Evolutionary conservation across 2,888 invertebrate species (phyloP).

Genomic region (Caenorhabditis sp.): DNA sequence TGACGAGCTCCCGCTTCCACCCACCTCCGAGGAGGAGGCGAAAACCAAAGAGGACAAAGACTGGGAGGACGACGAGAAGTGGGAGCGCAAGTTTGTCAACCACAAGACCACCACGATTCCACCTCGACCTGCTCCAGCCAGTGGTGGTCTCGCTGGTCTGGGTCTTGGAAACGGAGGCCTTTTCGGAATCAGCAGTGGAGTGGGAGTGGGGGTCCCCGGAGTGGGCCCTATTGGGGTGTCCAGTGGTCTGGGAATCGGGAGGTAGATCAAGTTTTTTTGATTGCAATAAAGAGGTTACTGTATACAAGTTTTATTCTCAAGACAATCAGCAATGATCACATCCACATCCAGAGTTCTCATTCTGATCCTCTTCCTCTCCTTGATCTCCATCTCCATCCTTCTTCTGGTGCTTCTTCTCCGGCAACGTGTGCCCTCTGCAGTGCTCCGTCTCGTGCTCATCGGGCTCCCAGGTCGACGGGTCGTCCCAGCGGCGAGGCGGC

Average conservation of each 20-base stretch:
- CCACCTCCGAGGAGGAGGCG: conserved; percentile 44
- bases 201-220: conserved; percentile 71
- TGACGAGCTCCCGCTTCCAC: conserved; percentile 58
- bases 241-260: conserved; percentile 69
- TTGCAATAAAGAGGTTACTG: too few species aligned
- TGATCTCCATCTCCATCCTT: conserved; percentile 6
- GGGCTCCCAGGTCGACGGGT: conserved; percentile 80
- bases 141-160: conserved; percentile 30
- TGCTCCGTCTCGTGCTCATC: conserved; percentile 82
- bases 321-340: conserved; percentile 55
- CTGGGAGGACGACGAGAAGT: conserved; percentile 55
- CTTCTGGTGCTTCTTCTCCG: conserved; percentile 52
- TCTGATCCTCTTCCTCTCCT: neutral
- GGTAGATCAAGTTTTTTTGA: too few species aligned
- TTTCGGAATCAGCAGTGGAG: conserved; percentile 65
- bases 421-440: conserved; percentile 80
- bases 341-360: conserved; percentile 28
- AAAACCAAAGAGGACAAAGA: conserved; percentile 37
- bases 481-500: conserved; percentile 82
- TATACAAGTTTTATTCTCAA: neutral
- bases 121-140: conserved; percentile 5
- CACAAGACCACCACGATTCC: neutral
- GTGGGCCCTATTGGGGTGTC: conserved; percentile 72
- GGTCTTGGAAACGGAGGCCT: conserved; percentile 65
- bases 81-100: conserved; percentile 57